phyloP scores from a whole-genome alignment of 2,113 vertebrate species.

The Lepidothrix coronata region DNA sequence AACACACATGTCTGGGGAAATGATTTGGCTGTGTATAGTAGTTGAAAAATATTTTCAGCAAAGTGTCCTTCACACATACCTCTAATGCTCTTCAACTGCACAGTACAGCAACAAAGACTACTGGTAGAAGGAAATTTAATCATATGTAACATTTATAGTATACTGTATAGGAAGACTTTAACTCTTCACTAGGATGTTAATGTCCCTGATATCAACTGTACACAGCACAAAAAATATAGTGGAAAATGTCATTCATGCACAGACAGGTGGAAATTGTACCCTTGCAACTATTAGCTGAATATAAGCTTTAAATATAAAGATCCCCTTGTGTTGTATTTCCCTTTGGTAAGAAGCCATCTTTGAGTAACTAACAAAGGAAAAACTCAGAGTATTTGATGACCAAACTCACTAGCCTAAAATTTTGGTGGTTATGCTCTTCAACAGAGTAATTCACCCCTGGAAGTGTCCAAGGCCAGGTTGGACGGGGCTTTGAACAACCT shows the following conservation, averaged over 20 bases:
- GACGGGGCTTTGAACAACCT: no score
- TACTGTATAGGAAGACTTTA: background rate
- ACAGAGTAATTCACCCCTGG: background rate
- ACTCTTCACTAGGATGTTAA: background rate
- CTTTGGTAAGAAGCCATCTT: background rate
- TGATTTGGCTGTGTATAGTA: background rate
- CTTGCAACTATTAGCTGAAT: background rate
- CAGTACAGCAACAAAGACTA: background rate
- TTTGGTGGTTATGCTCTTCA: background rate
- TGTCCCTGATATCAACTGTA: background rate
- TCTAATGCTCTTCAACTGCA: background rate
- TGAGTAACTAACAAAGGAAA: background rate
- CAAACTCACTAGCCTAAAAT: background rate
- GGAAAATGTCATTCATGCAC: background rate
- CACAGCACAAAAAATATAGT: background rate
- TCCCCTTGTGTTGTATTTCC: accelerated
- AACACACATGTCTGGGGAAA: background rate
- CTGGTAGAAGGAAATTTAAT: background rate
- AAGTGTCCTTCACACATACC: background rate
- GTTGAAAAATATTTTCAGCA: background rate
- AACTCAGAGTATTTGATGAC: background rate
- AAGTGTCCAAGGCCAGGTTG: background rate
- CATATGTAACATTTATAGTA: background rate
- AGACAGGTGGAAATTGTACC: background rate
- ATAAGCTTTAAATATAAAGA: background rate